Evolutionary conservation across 2,888 invertebrate species (phyloP).

Genomic region (Fragum fragum): DNA sequence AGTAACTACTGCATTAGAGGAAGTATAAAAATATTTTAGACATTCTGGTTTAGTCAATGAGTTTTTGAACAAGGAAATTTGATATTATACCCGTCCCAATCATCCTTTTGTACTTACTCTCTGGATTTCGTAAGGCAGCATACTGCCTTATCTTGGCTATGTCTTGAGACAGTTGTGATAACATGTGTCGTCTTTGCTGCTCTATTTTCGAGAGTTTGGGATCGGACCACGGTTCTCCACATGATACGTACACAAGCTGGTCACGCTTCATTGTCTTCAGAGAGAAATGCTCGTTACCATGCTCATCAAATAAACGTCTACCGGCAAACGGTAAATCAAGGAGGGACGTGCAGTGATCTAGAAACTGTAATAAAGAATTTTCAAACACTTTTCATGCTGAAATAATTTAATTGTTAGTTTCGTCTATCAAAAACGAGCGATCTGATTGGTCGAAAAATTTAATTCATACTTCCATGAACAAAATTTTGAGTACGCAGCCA

Average conservation of each 20-base stretch:
- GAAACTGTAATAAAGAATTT: slow-evolving; percentile 81
- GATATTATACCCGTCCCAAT: too few species aligned
- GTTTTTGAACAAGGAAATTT: too few species aligned
- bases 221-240: slow-evolving; percentile 86
- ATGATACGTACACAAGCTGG: slow-evolving; percentile 84
- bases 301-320: slow-evolving; percentile 84
- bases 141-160: slow-evolving; percentile 85
- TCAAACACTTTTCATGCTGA: too few species aligned
- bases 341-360: slow-evolving; percentile 84
- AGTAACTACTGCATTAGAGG: too few species aligned
- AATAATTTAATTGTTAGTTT: too few species aligned
- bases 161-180: slow-evolving; percentile 85
- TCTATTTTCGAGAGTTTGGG: slow-evolving; percentile 84
- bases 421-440: too few species aligned
- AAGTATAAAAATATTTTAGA: too few species aligned
- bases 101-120: too few species aligned
- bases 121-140: slow-evolving; percentile 82
- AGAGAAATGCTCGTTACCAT: slow-evolving; percentile 85
- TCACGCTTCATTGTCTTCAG: slow-evolving; percentile 82
- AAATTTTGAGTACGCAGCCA: too few species aligned
- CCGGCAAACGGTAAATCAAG: slow-evolving; percentile 86
- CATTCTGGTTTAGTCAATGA: too few species aligned
- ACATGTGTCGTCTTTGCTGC: slow-evolving; percentile 83
- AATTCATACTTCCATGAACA: too few species aligned
- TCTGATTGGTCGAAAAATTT: too few species aligned